Conservation (phyloP, 2,888 invertebrate genomes). For the Eristalis pertinax region DNA sequence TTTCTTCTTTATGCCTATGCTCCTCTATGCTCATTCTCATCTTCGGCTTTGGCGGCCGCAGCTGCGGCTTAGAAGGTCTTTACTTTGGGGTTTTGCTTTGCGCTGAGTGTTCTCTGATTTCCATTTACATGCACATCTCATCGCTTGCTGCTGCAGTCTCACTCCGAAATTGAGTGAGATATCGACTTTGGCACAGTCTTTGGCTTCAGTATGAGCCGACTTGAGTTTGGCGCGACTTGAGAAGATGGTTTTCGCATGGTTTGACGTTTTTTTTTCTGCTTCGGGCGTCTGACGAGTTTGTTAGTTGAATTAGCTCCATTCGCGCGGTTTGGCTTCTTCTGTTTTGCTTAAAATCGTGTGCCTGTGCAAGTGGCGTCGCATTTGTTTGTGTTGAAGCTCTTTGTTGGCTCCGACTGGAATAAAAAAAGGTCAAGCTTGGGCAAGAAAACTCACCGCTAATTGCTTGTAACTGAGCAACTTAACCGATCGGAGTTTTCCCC, state of each 20-base stretch:
- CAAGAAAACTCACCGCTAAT: not conserved
- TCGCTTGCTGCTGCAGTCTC: slow-evolving; percentile 39
- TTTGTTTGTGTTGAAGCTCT: not conserved
- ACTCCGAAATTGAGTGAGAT: slow-evolving; percentile 54
- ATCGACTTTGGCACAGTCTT: slow-evolving; percentile 13
- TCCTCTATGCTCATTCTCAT: slow-evolving; percentile 36
- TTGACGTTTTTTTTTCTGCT: not conserved
- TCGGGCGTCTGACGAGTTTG: not conserved
- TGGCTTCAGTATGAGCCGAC: slow-evolving; percentile 14
- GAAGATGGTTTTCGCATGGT: slow-evolving; percentile 10
- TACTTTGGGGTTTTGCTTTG: slow-evolving; percentile 10
- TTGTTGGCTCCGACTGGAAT: not conserved
- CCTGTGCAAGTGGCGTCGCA: not conserved
- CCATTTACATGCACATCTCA: not conserved
- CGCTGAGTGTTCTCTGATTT: slow-evolving; percentile 10
- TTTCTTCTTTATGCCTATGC: slow-evolving; percentile 25
- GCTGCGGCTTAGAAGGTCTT: slow-evolving; percentile 50
- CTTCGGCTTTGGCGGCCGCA: slow-evolving; percentile 50
- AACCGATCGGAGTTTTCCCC: not conserved
- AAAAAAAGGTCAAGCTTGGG: not conserved
- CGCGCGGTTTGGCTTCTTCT: not conserved
- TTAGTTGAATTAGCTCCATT: not conserved
- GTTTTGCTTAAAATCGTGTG: not conserved
- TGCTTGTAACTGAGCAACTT: too few species aligned
- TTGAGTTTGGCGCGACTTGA: slow-evolving; percentile 30